These are phyloP conservation scores for Syngnathus acus DNA, from an alignment of 2,797 vertebrate genomes.

Conservation along the genomic window DNA sequence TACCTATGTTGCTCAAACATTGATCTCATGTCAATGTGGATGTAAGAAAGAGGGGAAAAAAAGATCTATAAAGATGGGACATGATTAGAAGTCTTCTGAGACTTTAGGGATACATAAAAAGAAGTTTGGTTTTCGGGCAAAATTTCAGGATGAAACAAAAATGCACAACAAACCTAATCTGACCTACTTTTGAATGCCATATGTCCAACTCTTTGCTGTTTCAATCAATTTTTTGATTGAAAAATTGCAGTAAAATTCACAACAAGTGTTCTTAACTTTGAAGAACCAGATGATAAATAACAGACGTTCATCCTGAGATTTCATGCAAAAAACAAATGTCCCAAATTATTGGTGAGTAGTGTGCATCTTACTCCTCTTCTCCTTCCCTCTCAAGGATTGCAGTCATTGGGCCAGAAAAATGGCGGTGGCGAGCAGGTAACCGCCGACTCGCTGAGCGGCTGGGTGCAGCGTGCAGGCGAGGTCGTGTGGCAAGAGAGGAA, in stretches of 20 bases:
- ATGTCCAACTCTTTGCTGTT: too few relatives aligned
- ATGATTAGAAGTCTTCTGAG: neutral
- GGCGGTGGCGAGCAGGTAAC: conserved; percentile 77
- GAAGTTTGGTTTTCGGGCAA: neutral
- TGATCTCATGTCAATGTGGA: neutral
- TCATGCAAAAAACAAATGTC: neutral
- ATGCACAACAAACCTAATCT: neutral
- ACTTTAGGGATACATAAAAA: neutral
- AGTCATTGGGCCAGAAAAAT: conserved; percentile 83
- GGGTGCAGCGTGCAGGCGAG: conserved; percentile 80
- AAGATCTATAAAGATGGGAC: neutral
- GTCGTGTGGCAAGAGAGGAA: conserved; percentile 53
- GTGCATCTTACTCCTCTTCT: conserved; percentile 43
- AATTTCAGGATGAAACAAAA: neutral
- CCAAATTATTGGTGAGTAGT: neutral
- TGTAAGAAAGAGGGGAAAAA: neutral
- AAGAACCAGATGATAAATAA: neutral
- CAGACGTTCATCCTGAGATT: neutral
- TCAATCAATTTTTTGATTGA: too few relatives aligned
- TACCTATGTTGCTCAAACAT: neutral
- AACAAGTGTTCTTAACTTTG: neutral
- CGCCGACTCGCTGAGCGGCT: conserved; percentile 80
- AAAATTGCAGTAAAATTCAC: neutral
- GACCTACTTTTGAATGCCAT: neutral
- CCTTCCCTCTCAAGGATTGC: conserved; percentile 81